These are phyloP conservation scores for Novumbra hubbsi DNA, from an alignment of 2,797 vertebrate species.

Conservation along the genomic window DNA sequence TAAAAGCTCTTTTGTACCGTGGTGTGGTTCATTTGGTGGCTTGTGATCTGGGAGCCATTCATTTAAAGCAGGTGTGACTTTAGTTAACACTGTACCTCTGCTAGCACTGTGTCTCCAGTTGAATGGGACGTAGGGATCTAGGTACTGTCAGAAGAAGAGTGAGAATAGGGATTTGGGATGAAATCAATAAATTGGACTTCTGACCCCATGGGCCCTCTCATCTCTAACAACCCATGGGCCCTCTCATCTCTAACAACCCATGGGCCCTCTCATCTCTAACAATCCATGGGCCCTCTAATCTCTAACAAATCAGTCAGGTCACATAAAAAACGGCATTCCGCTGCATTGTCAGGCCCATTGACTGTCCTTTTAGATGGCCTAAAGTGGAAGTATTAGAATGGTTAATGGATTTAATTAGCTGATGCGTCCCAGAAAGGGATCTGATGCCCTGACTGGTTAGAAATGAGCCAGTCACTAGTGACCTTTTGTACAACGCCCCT, in stretches of 20 bases:
- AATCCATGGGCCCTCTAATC: background rate
- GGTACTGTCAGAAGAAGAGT: too few relatives aligned
- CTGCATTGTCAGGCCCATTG: background rate
- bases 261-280: background rate
- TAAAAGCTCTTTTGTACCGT: background rate
- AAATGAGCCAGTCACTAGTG: too few relatives aligned
- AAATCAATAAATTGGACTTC: too few relatives aligned
- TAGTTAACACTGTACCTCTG: too few relatives aligned
- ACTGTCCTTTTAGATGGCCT: background rate
- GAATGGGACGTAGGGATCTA: background rate
- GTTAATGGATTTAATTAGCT: too few relatives aligned
- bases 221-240: background rate
- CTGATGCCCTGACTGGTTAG: too few relatives aligned
- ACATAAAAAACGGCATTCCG: background rate
- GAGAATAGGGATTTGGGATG: too few relatives aligned
- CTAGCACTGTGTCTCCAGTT: background rate
- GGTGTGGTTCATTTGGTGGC: background rate
- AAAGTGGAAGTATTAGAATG: background rate
- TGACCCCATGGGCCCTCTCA: background rate
- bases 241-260: background rate
- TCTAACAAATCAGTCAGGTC: background rate
- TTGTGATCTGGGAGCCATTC: background rate
- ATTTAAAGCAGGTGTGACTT: too few relatives aligned
- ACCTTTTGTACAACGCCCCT: too few relatives aligned
- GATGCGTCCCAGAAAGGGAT: too few relatives aligned